Conservation (phyloP, 1,140 invertebrate genomes). For the Muscidifurax raptorellus region DNA sequence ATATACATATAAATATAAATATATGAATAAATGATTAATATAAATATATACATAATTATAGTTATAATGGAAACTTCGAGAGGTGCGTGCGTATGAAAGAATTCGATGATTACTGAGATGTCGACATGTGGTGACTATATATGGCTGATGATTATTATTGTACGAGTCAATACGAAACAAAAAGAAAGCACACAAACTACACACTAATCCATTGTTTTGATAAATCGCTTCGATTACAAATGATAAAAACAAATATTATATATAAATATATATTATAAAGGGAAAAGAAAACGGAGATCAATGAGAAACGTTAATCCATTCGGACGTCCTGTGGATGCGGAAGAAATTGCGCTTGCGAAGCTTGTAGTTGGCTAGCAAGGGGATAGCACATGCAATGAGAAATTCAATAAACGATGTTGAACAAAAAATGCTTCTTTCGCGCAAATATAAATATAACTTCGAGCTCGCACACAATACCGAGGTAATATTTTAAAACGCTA, state of each 20-base stretch:
- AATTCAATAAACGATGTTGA: background rate
- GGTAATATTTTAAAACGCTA: background rate
- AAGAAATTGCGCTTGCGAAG: constrained; percentile 7
- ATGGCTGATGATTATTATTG: constrained; percentile 55
- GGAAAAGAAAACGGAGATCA: constrained; percentile 54
- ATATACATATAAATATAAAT: constrained; percentile 47
- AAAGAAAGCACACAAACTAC: constrained; percentile 27
- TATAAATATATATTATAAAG: constrained; percentile 18
- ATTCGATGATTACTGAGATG: constrained; percentile 24
- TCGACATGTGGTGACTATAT: constrained; percentile 60
- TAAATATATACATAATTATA: constrained; percentile 61
- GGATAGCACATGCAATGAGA: constrained; percentile 3
- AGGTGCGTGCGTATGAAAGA: constrained; percentile 44
- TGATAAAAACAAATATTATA: constrained; percentile 30
- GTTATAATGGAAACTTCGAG: constrained; percentile 48
- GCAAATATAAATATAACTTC: constrained; percentile 37
- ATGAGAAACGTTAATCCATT: constrained; percentile 71
- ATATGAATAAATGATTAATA: constrained; percentile 40
- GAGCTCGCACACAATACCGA: constrained; percentile 32
- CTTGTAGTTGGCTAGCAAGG: background rate
- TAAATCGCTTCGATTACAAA: constrained; percentile 41
- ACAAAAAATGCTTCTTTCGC: constrained; percentile 36
- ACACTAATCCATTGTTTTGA: constrained; percentile 61
- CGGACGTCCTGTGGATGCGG: constrained; percentile 67
- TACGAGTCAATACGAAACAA: constrained; percentile 69